Conservation (phyloP, 2,888 invertebrate genomes). For the Caenorhabditis doughertyi region DNA sequence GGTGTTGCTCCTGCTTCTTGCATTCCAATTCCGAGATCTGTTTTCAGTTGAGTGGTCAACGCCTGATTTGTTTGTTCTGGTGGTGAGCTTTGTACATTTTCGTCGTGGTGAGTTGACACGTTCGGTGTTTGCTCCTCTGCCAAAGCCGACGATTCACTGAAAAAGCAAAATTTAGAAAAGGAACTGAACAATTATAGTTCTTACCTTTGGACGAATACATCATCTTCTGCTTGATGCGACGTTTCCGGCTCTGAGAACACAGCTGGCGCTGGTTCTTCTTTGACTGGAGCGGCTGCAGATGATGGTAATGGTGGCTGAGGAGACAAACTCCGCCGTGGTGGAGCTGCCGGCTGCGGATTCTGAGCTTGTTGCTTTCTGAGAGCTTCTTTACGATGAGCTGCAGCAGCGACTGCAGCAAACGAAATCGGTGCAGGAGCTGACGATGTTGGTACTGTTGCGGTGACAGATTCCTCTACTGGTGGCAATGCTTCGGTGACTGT, state of each 20-base stretch:
- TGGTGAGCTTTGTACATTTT: slow-evolving; percentile 60
- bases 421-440: slow-evolving; percentile 69
- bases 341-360: slow-evolving; percentile 41
- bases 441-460: slow-evolving; percentile 62
- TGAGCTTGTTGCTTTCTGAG: slow-evolving; percentile 57
- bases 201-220: slow-evolving; percentile 54
- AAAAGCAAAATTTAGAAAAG: slow-evolving; percentile 1
- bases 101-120: slow-evolving; percentile 58
- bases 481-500: slow-evolving; percentile 54
- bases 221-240: slow-evolving; percentile 52
- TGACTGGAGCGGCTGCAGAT: slow-evolving; percentile 14
- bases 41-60: slow-evolving; percentile 76
- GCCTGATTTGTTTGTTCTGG: slow-evolving; percentile 63
- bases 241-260: slow-evolving; percentile 50
- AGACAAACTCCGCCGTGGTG: slow-evolving; percentile 55
- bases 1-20: slow-evolving; percentile 44
- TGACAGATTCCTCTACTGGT: slow-evolving; percentile 58
- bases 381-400: slow-evolving; percentile 67
- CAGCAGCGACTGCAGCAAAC: slow-evolving; percentile 73
- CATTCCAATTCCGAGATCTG: slow-evolving; percentile 76
- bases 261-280: slow-evolving; percentile 38
- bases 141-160: slow-evolving; percentile 51
- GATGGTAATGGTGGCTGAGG: slow-evolving; percentile 42
- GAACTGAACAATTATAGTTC: neutral
- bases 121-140: slow-evolving; percentile 50